phyloP scores from a whole-genome alignment of 1,140 invertebrate species.

The Chrysopa pallens region DNA sequence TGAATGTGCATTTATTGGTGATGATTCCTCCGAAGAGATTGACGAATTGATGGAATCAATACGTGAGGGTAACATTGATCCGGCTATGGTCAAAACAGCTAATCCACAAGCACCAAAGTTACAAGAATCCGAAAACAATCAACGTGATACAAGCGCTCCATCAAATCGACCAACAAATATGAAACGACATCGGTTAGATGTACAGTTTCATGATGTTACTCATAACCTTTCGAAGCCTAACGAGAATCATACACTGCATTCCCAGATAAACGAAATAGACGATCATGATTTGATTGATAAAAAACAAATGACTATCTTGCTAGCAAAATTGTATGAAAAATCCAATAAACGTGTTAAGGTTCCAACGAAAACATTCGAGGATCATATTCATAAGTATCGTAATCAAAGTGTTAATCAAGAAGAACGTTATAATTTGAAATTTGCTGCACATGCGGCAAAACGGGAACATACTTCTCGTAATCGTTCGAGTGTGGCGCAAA shows the following conservation, averaged over 20 bases:
- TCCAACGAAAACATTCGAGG: background rate
- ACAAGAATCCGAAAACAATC: background rate
- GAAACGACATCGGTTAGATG: conserved; percentile 23
- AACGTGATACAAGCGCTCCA: conserved; percentile 9
- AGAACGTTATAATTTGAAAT: conserved; percentile 16
- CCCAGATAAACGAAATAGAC: background rate
- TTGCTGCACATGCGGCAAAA: conserved; percentile 12
- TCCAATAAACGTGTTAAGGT: background rate
- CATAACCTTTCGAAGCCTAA: conserved; percentile 1
- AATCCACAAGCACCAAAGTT: conserved; percentile 3
- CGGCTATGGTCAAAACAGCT: conserved; percentile 6
- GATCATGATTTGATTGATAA: background rate
- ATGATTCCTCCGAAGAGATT: conserved; percentile 52
- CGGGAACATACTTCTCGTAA: conserved; percentile 7
- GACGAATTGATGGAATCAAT: conserved; percentile 38
- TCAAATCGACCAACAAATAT: conserved; percentile 26
- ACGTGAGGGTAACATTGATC: conserved; percentile 10
- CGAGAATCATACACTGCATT: conserved; percentile 5
- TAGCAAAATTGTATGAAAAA: background rate
- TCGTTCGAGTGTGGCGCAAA: no score
- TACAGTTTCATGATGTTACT: conserved; percentile 20
- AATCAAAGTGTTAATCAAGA: conserved; percentile 4
- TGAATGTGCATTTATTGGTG: conserved; percentile 63
- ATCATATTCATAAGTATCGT: background rate
- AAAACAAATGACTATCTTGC: background rate